A percentile compares a stretch with the other conserved stretches of the same genome.
phyloP scores from a whole-genome alignment of 2,888 invertebrate genomes.

The Lissonota sp. region DNA sequence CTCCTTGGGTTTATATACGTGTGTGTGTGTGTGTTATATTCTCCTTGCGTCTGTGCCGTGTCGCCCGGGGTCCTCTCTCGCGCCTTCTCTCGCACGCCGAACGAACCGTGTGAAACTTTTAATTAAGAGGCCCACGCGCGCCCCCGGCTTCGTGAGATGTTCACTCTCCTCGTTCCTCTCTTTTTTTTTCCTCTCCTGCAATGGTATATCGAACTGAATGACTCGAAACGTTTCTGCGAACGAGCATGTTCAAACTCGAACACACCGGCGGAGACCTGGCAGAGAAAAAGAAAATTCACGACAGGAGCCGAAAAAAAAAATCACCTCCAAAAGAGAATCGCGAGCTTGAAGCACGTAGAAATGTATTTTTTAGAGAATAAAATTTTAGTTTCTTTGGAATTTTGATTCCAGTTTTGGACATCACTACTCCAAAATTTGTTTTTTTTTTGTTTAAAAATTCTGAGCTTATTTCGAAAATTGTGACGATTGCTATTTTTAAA shows the following conservation, averaged over 20 bases:
- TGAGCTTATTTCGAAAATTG: too few relatives aligned
- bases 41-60: slow-evolving; percentile 57
- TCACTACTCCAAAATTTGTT: too few relatives aligned
- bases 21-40: slow-evolving; percentile 21
- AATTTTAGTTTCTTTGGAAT: too few relatives aligned
- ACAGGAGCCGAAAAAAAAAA: neutral
- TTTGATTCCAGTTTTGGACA: too few relatives aligned
- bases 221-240: slow-evolving; percentile 52
- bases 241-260: slow-evolving; percentile 11
- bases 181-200: neutral
- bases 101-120: slow-evolving; percentile 77
- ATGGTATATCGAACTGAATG: slow-evolving; percentile 33
- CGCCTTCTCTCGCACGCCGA: slow-evolving; percentile 63
- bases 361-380: too few relatives aligned
- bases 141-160: slow-evolving; percentile 40
- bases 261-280: neutral
- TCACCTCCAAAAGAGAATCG: neutral
- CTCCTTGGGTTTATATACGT: neutral
- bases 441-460: too few relatives aligned
- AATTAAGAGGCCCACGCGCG: slow-evolving; percentile 77
- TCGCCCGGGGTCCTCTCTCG: slow-evolving; percentile 65
- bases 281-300: slow-evolving; percentile 3
- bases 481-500: too few relatives aligned
- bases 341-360: too few relatives aligned
- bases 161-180: slow-evolving; percentile 47